phyloP scores from a whole-genome alignment of 2,888 invertebrate species.

The Pherbina coryleti region DNA sequence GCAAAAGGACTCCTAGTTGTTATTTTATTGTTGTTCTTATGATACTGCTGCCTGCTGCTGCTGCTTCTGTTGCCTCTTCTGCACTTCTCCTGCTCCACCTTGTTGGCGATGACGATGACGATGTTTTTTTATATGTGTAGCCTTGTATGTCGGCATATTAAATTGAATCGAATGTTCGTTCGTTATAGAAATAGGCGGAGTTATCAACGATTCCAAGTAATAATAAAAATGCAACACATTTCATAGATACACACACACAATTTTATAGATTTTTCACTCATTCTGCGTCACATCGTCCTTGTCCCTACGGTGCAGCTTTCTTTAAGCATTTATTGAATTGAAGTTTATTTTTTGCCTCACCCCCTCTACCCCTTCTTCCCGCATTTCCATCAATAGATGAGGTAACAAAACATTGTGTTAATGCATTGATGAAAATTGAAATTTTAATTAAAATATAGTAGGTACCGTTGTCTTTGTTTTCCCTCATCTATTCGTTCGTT shows the following conservation, averaged over 20 bases:
- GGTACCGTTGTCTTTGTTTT: not conserved
- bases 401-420: constrained; percentile 64
- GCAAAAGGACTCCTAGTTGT: constrained; percentile 44
- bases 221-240: constrained; percentile 67
- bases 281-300: constrained; percentile 7
- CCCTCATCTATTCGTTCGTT: not conserved
- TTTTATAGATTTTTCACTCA: constrained; percentile 35
- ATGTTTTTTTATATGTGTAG: constrained; percentile 48
- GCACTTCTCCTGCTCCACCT: constrained; percentile 1
- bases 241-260: constrained; percentile 53
- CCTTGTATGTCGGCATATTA: constrained; percentile 65
- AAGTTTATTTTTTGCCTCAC: constrained; percentile 23
- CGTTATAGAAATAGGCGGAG: constrained; percentile 67
- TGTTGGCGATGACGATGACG: constrained; percentile 43
- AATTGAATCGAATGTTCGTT: constrained; percentile 65
- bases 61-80: not conserved
- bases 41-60: not conserved
- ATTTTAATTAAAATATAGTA: constrained; percentile 68
- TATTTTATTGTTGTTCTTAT: constrained; percentile 32
- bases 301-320: not conserved
- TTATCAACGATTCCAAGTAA: constrained; percentile 67
- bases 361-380: constrained; percentile 33
- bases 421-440: constrained; percentile 68
- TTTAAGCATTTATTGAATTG: constrained; percentile 12
- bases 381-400: constrained; percentile 36